Conservation (phyloP, 2,888 invertebrate species). For the Philaethria dido region DNA sequence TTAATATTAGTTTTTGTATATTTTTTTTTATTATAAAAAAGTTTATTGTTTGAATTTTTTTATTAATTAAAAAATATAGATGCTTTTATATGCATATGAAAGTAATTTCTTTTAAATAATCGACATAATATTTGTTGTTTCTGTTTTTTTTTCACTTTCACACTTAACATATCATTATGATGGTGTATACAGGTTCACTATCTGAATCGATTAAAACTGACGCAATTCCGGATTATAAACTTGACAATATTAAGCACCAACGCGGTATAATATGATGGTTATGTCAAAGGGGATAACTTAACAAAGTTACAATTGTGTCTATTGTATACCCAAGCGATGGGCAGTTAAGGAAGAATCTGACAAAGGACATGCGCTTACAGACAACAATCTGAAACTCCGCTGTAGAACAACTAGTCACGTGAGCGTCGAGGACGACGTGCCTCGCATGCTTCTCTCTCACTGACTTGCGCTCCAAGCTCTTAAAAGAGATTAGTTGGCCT, state of each 20-base stretch:
- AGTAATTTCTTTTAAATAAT: too few species aligned
- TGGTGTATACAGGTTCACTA: too few species aligned
- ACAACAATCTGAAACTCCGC: constrained; percentile 38
- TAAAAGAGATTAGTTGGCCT: neutral
- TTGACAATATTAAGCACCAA: neutral
- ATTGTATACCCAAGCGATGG: constrained; percentile 27
- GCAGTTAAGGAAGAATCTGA: constrained; percentile 38
- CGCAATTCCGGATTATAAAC: neutral
- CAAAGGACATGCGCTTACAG: constrained; percentile 35
- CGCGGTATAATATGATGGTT: neutral
- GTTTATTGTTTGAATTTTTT: neutral
- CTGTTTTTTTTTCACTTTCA: too few species aligned
- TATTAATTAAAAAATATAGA: neutral
- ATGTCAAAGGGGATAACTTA: constrained; percentile 19
- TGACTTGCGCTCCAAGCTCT: constrained; percentile 23
- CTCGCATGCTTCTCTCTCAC: constrained; percentile 36
- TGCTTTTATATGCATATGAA: too few species aligned
- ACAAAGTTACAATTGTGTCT: constrained; percentile 28
- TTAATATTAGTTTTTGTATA: constrained; percentile 4
- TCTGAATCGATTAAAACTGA: too few species aligned
- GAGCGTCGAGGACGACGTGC: constrained; percentile 42
- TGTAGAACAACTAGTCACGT: constrained; percentile 36
- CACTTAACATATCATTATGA: too few species aligned
- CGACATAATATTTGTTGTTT: neutral
- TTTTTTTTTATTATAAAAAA: neutral